These are phyloP conservation scores for Tetramorium parvispinum DNA, from an alignment of 1,140 invertebrate species.

Conservation along the genomic window DNA sequence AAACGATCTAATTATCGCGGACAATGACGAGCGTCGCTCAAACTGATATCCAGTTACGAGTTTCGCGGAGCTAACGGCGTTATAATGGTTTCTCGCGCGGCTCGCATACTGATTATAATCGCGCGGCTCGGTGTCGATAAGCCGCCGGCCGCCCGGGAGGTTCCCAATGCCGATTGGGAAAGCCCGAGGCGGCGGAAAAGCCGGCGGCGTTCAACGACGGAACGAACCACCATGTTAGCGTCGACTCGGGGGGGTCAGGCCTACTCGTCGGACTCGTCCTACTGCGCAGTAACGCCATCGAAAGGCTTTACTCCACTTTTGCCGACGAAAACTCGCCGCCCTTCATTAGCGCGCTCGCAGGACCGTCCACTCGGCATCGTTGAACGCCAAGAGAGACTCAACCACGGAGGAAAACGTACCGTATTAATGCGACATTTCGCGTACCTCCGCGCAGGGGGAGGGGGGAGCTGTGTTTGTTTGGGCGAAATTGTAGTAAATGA, in stretches of 20 bases:
- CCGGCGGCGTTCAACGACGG: slow-evolving; percentile 48
- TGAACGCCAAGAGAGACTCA: not conserved
- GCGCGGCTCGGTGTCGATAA: not conserved
- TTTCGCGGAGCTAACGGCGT: not conserved
- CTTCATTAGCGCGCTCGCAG: not conserved
- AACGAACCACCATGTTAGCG: slow-evolving; percentile 69
- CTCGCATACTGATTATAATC: not conserved
- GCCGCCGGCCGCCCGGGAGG: not conserved
- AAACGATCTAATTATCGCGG: slow-evolving; percentile 16
- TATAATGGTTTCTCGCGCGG: not conserved
- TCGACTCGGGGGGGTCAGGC: slow-evolving; percentile 51
- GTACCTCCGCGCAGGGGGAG: not conserved
- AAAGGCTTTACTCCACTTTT: slow-evolving; percentile 51
- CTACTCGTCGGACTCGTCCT: slow-evolving; percentile 62
- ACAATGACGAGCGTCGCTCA: not conserved
- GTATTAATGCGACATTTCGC: not conserved
- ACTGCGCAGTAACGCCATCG: slow-evolving; percentile 67
- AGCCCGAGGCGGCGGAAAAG: slow-evolving; percentile 38
- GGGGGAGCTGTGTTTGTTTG: not conserved
- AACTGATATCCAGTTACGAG: not conserved
- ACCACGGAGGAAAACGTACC: not conserved
- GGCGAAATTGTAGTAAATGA: slow-evolving; percentile 27
- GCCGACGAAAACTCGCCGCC: not conserved
- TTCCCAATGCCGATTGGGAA: not conserved
- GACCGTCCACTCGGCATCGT: not conserved